These are phyloP conservation scores for Limnephilus marmoratus DNA, from an alignment of 2,888 invertebrate genomes.

Conservation along the genomic window DNA sequence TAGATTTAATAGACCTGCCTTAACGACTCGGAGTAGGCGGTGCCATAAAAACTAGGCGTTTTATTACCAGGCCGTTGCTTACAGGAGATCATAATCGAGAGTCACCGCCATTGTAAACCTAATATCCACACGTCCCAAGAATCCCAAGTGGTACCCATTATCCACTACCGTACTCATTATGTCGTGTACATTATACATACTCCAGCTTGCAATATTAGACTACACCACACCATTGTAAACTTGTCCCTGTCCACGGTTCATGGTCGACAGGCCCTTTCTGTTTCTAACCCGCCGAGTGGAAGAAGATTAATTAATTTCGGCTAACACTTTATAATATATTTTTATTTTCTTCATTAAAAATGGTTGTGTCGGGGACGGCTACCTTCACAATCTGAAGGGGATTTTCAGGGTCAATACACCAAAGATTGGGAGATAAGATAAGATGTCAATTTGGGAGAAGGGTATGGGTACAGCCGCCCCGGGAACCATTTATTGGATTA, in stretches of 20 bases:
- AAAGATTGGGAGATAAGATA: no score
- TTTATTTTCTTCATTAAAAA: neutral
- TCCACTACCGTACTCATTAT: neutral
- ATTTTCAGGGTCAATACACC: no score
- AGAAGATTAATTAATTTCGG: neutral
- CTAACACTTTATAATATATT: neutral
- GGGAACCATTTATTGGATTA: no score
- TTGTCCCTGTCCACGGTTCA: neutral
- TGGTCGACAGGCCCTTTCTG: neutral
- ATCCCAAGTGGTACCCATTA: neutral
- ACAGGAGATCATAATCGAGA: neutral
- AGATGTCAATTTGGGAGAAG: no score
- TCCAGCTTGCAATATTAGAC: neutral
- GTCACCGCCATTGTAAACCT: neutral
- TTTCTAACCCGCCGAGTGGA: neutral
- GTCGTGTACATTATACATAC: neutral
- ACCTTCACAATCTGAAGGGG: no score
- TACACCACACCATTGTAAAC: neutral
- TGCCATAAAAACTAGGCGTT: neutral
- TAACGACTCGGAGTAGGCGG: neutral
- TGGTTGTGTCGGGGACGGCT: no score
- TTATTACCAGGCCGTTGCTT: neutral
- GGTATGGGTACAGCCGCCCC: no score
- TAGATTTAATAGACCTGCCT: neutral
- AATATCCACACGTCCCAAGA: neutral